Evolutionary conservation across 2,888 invertebrate genomes (phyloP).

Genomic region (Caenorhabditis afra): DNA sequence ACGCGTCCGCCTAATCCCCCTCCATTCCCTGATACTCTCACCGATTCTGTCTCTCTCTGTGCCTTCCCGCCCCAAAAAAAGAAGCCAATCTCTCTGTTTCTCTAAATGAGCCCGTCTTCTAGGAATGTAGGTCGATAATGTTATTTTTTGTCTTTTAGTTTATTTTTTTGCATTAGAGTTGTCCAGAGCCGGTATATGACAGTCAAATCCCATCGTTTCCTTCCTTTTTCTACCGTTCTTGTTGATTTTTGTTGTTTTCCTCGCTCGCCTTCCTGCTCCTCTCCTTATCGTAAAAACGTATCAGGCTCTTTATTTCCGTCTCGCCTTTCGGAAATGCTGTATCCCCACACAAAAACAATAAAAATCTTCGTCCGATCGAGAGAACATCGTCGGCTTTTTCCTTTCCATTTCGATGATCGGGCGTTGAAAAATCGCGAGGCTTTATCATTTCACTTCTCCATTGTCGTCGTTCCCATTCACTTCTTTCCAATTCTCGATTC

Average conservation of each 20-base stretch:
- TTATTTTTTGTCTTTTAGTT: slow-evolving; percentile 19
- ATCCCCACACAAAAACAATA: slow-evolving; percentile 20
- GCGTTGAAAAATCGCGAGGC: slow-evolving; percentile 55
- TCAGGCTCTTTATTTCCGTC: slow-evolving; percentile 22
- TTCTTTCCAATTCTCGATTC: background rate
- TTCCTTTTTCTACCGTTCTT: slow-evolving; percentile 17
- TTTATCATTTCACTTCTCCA: slow-evolving; percentile 27
- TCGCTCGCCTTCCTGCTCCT: background rate
- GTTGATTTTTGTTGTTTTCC: slow-evolving; percentile 46
- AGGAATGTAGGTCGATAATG: slow-evolving; percentile 33
- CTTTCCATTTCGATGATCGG: slow-evolving; percentile 20
- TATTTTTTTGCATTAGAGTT: slow-evolving; percentile 42
- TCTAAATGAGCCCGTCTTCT: slow-evolving; percentile 11
- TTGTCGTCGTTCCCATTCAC: slow-evolving; percentile 7
- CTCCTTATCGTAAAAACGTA: slow-evolving; percentile 44
- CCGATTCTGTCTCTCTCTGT: slow-evolving; percentile 13
- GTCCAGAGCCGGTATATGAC: slow-evolving; percentile 55
- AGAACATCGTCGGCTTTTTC: background rate
- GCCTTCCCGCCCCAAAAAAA: slow-evolving; percentile 9
- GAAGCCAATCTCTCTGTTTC: background rate
- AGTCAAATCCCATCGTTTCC: slow-evolving; percentile 1
- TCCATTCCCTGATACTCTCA: slow-evolving; percentile 30
- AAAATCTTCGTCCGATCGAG: background rate
- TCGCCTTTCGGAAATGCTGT: background rate
- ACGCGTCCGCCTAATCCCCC: slow-evolving; percentile 64